These are phyloP conservation scores for Sciaenops ocellatus DNA, from an alignment of 2,797 vertebrate species.

Conservation along the genomic window DNA sequence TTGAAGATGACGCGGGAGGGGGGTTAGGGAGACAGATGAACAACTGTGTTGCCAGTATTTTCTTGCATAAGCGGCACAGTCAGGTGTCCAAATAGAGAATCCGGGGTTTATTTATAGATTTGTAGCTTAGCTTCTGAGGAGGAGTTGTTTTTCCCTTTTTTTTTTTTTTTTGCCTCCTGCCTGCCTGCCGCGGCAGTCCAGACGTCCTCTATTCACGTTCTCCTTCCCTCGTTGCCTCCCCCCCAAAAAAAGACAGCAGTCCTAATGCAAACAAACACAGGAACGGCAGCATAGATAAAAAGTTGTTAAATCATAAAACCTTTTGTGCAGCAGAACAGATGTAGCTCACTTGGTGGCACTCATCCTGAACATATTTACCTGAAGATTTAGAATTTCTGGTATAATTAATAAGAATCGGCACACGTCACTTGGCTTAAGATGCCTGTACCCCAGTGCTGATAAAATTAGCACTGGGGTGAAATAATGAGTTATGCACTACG, in stretches of 20 bases:
- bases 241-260: background rate
- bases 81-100: constrained; percentile 73
- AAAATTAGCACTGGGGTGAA: too few relatives aligned
- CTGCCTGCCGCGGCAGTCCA: constrained; percentile 26
- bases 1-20: constrained; percentile 22
- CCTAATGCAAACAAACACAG: constrained; percentile 18
- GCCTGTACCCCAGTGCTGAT: background rate
- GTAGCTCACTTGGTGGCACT: background rate
- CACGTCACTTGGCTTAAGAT: background rate
- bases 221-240: background rate
- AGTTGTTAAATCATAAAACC: constrained; percentile 1
- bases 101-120: constrained; percentile 73
- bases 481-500: too few relatives aligned
- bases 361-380: background rate
- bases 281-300: constrained; percentile 14
- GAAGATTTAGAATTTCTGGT: background rate
- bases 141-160: constrained; percentile 6
- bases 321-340: background rate
- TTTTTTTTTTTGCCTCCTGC: background rate
- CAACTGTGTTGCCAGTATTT: constrained; percentile 64
- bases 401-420: background rate
- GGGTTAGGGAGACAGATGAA: constrained; percentile 42
- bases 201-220: background rate
- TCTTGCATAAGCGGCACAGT: constrained; percentile 65
- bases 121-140: constrained; percentile 52